phyloP scores from a whole-genome alignment of 2,888 invertebrate species.

The Melanostoma mellinum region DNA sequence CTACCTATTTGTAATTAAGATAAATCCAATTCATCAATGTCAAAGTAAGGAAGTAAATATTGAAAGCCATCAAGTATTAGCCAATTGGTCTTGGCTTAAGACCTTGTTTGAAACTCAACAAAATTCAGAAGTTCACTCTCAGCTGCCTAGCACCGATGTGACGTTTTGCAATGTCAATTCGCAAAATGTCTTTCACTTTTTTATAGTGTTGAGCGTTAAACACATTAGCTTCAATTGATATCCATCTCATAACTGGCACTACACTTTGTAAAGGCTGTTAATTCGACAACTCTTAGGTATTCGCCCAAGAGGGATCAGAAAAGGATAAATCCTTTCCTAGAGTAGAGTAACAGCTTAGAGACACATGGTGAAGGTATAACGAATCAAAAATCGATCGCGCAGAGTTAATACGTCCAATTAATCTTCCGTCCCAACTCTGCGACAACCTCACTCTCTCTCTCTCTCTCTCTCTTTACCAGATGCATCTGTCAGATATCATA shows the following conservation, averaged over 20 bases:
- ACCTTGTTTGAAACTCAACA: too few relatives aligned
- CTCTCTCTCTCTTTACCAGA: slow-evolving; percentile 53
- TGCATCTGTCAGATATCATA: slow-evolving; percentile 71
- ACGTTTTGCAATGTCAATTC: slow-evolving; percentile 29
- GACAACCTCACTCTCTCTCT: slow-evolving; percentile 46
- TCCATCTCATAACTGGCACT: slow-evolving; percentile 58
- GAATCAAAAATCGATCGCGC: slow-evolving; percentile 60
- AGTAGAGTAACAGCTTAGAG: not conserved
- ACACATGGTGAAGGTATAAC: not conserved
- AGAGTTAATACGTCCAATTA: slow-evolving; percentile 68
- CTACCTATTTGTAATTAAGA: too few relatives aligned
- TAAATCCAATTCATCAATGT: too few relatives aligned
- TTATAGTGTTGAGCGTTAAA: not conserved
- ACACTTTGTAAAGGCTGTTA: slow-evolving; percentile 45
- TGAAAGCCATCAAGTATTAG: too few relatives aligned
- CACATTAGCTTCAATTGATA: slow-evolving; percentile 38
- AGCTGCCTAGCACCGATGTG: too few relatives aligned
- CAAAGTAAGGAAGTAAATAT: too few relatives aligned
- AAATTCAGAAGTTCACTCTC: too few relatives aligned
- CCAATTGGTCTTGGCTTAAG: too few relatives aligned
- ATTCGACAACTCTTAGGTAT: slow-evolving; percentile 38
- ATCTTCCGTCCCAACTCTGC: slow-evolving; percentile 45
- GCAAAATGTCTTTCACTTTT: slow-evolving; percentile 3
- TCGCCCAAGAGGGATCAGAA: not conserved
- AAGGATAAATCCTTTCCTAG: slow-evolving; percentile 52